A percentile compares a stretch with the other conserved stretches of the same genome.
Conservation (phyloP, 2,888 invertebrate genomes). For the Sisyra nigra region DNA sequence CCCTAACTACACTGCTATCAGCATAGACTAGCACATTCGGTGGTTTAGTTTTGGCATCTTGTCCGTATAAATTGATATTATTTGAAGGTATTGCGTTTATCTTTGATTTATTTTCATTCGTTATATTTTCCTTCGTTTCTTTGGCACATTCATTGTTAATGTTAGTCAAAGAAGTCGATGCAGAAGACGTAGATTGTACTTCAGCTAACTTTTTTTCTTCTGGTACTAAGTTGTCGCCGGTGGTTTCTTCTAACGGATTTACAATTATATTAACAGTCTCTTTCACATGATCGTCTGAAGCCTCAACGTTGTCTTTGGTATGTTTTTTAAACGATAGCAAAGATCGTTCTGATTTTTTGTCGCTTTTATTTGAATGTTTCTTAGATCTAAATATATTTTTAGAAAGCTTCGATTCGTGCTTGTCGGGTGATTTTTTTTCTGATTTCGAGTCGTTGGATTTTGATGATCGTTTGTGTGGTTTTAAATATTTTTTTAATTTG, state of each 20-base stretch:
- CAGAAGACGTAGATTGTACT: too few relatives aligned
- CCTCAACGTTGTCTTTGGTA: neutral
- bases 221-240: too few relatives aligned
- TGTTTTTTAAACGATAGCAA: neutral
- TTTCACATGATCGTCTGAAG: neutral
- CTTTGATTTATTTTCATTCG: too few relatives aligned
- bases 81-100: too few relatives aligned
- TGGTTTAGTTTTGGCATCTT: conserved; percentile 35
- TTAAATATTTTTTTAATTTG: conserved; percentile 2
- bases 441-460: neutral
- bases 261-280: conserved; percentile 1
- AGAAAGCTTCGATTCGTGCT: conserved; percentile 6
- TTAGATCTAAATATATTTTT: conserved; percentile 8
- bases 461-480: neutral
- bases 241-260: neutral
- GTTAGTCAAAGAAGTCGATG: too few relatives aligned
- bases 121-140: too few relatives aligned
- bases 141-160: too few relatives aligned
- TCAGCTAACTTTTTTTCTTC: too few relatives aligned
- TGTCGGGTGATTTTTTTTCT: conserved; percentile 10
- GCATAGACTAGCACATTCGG: conserved; percentile 70
- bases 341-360: conserved; percentile 10
- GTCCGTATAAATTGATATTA: too few relatives aligned
- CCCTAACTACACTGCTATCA: conserved; percentile 56
- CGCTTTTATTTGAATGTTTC: conserved; percentile 10